Evolutionary conservation across 2,797 vertebrate genomes (phyloP).

Genomic region (Mormyrops attenuatus): DNA sequence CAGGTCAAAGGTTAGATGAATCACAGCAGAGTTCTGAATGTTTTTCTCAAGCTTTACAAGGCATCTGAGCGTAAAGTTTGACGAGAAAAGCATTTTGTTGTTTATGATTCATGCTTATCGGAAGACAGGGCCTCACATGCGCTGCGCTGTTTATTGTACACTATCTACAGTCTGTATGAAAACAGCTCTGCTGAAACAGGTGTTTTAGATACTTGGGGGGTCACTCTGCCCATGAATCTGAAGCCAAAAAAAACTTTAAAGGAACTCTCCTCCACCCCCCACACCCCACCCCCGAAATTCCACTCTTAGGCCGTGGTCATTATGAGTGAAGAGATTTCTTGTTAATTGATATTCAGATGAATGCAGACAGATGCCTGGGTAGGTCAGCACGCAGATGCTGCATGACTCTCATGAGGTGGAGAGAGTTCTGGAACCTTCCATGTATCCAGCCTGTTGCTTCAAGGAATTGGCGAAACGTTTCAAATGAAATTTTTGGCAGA

Average conservation of each 20-base stretch:
- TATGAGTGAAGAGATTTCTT: background rate
- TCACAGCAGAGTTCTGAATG: background rate
- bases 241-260: constrained; percentile 13
- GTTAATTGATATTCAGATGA: background rate
- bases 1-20: background rate
- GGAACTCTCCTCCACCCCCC: background rate
- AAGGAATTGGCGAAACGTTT: background rate
- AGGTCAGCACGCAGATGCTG: background rate
- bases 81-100: constrained; percentile 38
- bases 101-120: constrained; percentile 50
- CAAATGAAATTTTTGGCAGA: background rate
- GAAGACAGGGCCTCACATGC: constrained; percentile 39
- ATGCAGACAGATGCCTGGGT: background rate
- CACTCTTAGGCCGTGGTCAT: background rate
- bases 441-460: background rate
- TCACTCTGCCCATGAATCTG: constrained; percentile 1
- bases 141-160: constrained; percentile 50
- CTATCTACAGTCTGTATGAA: constrained; percentile 43
- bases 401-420: background rate
- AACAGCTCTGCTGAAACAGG: constrained; percentile 50
- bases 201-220: constrained; percentile 32
- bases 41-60: background rate
- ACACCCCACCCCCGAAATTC: background rate
- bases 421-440: background rate
- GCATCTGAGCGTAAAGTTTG: constrained; percentile 27